Evolutionary conservation across 2,797 vertebrate genomes (phyloP), one percentile per base, ranked within the genome.

Genomic region (Gila robusta): DNA sequence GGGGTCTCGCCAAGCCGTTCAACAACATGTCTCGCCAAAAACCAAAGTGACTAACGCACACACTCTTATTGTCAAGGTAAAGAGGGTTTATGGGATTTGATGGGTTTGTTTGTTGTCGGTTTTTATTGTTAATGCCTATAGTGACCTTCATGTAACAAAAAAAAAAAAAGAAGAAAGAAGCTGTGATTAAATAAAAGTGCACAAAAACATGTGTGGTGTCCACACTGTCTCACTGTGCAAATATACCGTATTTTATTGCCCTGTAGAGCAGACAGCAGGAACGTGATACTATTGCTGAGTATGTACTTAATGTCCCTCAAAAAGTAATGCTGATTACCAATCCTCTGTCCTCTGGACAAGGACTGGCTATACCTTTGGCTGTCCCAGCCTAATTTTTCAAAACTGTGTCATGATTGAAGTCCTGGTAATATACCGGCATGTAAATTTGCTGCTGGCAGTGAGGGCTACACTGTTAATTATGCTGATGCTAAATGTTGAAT

Each of bases 1-100:
- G 23, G 90, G 93, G 44, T 96, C 97, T 0, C 93, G 86, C 19
- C 93, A 95, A 88, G 96, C 96, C 0, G 87, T 98, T 79, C 92
- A 94, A 90, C 96, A 95, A 91, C 96, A 97, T 84, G 72, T 93
- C 41, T 94, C 95, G 5, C 94, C 95, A 0, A 93, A 91, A 90
- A 93, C 88, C 82, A 91, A 94, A 85, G 92, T 93, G 70, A 85
- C 28, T 92, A 93, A 93, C 16, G 92, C 91, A 23, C 96, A 97
- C 72, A 9, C 92, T n/a, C 94, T 96, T 85, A 94, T 97, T 2
- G 90, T 96, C 79, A 97, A 97, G 96, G 97, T 97, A 93, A 39
- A 44, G 32, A 35, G 19, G 16, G 19, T 83, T 62, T 10, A 44
- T 17, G 71, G 19, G 47, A 32, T 62, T 70, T 37, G 12, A 8